Base-by-base conservation (phyloP, 1,140 invertebrate species). In the Trichonephila inaurata region DNA sequence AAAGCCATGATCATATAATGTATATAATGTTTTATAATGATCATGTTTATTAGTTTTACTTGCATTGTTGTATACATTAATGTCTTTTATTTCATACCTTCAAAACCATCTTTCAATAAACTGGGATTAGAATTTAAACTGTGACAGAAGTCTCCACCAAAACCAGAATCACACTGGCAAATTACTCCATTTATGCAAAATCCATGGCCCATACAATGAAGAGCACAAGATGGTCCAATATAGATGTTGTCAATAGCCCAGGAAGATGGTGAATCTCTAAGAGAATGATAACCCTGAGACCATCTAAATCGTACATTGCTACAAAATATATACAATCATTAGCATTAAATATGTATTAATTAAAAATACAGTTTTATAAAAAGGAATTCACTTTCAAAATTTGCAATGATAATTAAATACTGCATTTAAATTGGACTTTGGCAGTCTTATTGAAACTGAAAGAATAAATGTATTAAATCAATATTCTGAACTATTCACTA, bases 211-310 rank as follows among this genome's bases (percentile, higher is more conserved):
- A 95, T 95, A 94, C 96, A 96, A 92, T 96, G 95, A 58, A 96
- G 95, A 90, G 95, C 94, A 95, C 96, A 96, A 12, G 95, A 94
- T 94, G 96, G 96, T 4, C 96, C 96, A 91, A 96, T 95, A 94
- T 96, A 96, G 24, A 96, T 95, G 94, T 96, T 96, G 94, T 96
- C 96, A 33, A 96, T 94, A 16, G 96, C 96, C 96, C 96, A 96
- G 61, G 95, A 95, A 44, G 96, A 95, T 14, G 95, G 95, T 94
- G 95, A 95, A 83, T 96, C 95, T 61, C 95, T 88, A 2, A 95
- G 94, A 28, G 95, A 95, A 60, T 95, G 95, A 91, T 95, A 95
- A 3, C 96, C 96, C 94, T 96, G 96, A 69, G 95, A 95, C 96
- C 96, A 96, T 51, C 96, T 95, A 94, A 96, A 96, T 87, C 96